Evolutionary conservation across 2,888 invertebrate species (phyloP).

Genomic region (Mayetiola destructor): DNA sequence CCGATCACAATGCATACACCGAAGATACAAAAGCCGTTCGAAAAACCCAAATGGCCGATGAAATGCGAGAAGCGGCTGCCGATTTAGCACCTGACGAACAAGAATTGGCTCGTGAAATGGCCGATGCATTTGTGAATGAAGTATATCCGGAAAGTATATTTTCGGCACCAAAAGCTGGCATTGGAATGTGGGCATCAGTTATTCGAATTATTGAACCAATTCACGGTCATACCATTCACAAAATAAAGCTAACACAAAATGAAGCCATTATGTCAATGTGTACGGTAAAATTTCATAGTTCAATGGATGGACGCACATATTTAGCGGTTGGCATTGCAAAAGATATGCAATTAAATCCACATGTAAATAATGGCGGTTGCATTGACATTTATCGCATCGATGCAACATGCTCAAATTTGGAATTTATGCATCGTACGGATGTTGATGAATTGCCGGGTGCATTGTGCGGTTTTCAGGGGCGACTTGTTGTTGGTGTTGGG

Average conservation of each 20-base stretch:
- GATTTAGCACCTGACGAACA: slow-evolving; percentile 94
- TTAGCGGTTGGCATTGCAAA: slow-evolving; percentile 84
- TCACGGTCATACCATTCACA: slow-evolving; percentile 59
- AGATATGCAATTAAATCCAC: slow-evolving; percentile 77
- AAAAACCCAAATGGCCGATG: slow-evolving; percentile 90
- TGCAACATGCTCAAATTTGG: slow-evolving; percentile 66
- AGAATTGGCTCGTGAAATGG: slow-evolving; percentile 92
- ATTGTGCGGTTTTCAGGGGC: slow-evolving; percentile 80
- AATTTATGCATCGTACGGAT: slow-evolving; percentile 84
- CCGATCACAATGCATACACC: slow-evolving; percentile 97
- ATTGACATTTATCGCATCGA: slow-evolving; percentile 69
- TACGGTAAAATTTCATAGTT: slow-evolving; percentile 59
- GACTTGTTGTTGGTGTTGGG: slow-evolving; percentile 84
- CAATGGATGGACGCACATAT: slow-evolving; percentile 39
- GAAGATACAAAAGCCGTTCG: slow-evolving; percentile 89
- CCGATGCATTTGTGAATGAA: slow-evolving; percentile 89
- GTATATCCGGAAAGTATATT: slow-evolving; percentile 86
- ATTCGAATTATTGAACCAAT: slow-evolving; percentile 79
- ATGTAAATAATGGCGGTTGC: slow-evolving; percentile 66
- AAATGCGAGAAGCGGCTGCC: slow-evolving; percentile 94
- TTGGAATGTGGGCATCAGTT: slow-evolving; percentile 90
- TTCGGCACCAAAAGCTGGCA: slow-evolving; percentile 90
- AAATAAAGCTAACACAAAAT: slow-evolving; percentile 80
- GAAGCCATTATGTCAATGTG: slow-evolving; percentile 87
- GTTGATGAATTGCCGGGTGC: slow-evolving; percentile 86